Percentiles rank a stretch among this genome's conserved stretches.
Conservation (phyloP, 2,113 vertebrate species). For the Aptenodytes forsteri region DNA sequence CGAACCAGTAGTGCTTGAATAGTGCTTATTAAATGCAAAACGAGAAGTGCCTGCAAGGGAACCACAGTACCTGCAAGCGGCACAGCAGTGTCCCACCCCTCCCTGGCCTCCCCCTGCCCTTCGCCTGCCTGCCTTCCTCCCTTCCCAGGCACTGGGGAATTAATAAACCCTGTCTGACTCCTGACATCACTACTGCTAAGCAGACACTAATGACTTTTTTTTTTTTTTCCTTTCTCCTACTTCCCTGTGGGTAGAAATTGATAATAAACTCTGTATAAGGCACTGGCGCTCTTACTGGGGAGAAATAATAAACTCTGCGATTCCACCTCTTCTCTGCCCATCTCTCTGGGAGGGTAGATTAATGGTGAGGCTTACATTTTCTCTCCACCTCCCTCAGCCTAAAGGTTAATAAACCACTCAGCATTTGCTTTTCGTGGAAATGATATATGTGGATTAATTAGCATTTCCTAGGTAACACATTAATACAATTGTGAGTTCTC, state of each 20-base stretch:
- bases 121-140: not conserved
- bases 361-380: not conserved
- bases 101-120: not conserved
- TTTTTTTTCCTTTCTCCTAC: not conserved
- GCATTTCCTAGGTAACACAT: constrained; percentile 26
- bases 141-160: not conserved
- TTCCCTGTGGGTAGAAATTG: constrained; percentile 4
- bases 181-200: not conserved
- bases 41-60: not conserved
- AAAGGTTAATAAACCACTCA: constrained; percentile 38
- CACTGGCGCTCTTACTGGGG: not conserved
- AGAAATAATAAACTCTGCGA: constrained; percentile 16
- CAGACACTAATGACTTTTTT: not conserved
- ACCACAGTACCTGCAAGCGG: not conserved
- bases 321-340: not conserved
- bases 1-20: not conserved
- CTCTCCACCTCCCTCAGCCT: not conserved
- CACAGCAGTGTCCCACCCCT: not conserved
- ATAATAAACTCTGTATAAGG: constrained; percentile 7
- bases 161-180: not conserved
- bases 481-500: not conserved
- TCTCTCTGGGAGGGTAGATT: not conserved
- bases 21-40: not conserved
- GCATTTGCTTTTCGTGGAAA: not conserved
- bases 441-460: constrained; percentile 11